These are phyloP conservation scores for Pelagia noctiluca DNA, from an alignment of 30 jellyfish, hydroid and myxozoan genomes.

Conservation along the genomic window DNA sequence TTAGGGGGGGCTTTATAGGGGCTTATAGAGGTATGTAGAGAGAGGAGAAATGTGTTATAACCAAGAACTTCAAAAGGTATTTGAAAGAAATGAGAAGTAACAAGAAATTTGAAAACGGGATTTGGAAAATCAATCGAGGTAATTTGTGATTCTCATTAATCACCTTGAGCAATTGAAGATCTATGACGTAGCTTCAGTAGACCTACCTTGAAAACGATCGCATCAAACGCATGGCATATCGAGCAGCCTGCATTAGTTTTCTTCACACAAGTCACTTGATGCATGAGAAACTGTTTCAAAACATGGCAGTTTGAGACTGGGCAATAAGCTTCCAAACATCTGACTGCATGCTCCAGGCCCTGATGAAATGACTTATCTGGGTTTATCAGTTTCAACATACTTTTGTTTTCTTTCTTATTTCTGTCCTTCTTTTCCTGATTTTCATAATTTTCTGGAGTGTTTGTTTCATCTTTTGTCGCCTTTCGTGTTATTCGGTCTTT, in stretches of 20 bases:
- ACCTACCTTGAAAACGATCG: constrained; percentile 65
- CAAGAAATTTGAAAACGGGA: too few species aligned
- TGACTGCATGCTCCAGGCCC: constrained; percentile 47
- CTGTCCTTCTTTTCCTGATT: background rate
- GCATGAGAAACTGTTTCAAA: constrained; percentile 52
- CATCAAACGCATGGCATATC: constrained; percentile 67
- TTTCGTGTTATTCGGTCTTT: too few species aligned
- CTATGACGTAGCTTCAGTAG: background rate
- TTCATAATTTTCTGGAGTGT: background rate
- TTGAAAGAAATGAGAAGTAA: too few species aligned
- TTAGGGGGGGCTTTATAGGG: too few species aligned
- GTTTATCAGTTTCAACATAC: background rate
- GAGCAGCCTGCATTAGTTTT: constrained; percentile 62
- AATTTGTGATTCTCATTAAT: too few species aligned
- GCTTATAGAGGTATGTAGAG: too few species aligned
- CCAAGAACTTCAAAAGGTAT: too few species aligned
- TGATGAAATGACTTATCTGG: background rate
- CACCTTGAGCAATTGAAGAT: too few species aligned
- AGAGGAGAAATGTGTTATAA: too few species aligned
- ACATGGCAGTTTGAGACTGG: constrained; percentile 26
- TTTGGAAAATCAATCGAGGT: too few species aligned
- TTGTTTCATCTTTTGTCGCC: too few species aligned
- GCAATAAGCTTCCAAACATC: constrained; percentile 42
- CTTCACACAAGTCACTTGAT: constrained; percentile 25
- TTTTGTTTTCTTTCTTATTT: constrained; percentile 1